Evolutionary conservation across 2,113 vertebrate species (phyloP), one percentile per base, ranked within the genome.

Genomic region (Diphyllodes magnificus): DNA sequence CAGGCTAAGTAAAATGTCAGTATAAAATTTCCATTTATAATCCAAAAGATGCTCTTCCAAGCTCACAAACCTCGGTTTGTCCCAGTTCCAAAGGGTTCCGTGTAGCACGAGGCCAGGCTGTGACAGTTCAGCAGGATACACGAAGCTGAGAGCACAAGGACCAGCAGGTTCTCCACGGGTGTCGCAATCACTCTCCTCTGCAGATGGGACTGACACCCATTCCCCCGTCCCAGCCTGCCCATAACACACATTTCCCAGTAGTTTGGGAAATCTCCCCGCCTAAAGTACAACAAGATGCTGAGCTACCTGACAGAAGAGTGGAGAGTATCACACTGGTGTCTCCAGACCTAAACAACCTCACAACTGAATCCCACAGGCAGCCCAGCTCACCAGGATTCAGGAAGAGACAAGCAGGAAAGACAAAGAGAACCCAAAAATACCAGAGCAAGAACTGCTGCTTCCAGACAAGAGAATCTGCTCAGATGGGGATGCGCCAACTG

Each of bases 1-100:
- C 37, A n/a, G 37, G 12, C 11, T 7, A 5, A 42, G 25, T 2
- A 17, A 49, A 60, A 37, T 0, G 0, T 5, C 27, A 0, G 8
- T 5, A 44, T 0, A 11, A 76, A 54, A 50, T 2, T 1, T n/a
- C 7, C 27, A 40, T n/a, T 47, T 42, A 3, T 27, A 30, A 44
- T 12, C 14, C 66, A 9, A 30, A 70, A 44, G 35, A 59, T 15
- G 53, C 19, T 37, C n/a, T 31, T 40, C 30, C 54, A 40, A 35
- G 53, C 53, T 40, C 53, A 30, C 28, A 31, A 40, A 9, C 1
- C 30, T 28, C 17, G 9, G 54, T 1, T 0, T 54, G 78, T 3
- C 54, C 30, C n/a, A 2, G 59, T 3, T n/a, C 42, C 30, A 44
- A 28, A 0, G 1, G 19, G 15, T 10, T 44, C 54, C 0, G 2